A percentile compares a stretch with the other conserved stretches of the same genome.
Evolutionary conservation across 2,797 vertebrate species (phyloP).

Genomic region (Typhlichthys subterraneus): DNA sequence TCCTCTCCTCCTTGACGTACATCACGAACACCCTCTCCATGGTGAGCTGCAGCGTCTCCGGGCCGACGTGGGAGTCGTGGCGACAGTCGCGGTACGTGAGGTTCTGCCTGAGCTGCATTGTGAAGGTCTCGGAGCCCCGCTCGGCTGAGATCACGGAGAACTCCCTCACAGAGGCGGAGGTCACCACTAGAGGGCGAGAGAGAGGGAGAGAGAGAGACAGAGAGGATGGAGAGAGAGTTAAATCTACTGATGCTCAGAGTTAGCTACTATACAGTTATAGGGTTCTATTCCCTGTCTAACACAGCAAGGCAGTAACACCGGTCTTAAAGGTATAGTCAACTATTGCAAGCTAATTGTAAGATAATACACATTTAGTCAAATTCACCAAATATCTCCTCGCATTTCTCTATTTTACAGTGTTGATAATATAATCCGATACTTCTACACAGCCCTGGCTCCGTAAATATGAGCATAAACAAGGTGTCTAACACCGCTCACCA

Average conservation of each 20-base stretch:
- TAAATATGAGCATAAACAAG: no score
- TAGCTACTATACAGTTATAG: no score
- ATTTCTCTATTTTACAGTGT: no score
- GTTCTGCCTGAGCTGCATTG: slow-evolving; percentile 88
- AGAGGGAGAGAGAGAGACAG: neutral
- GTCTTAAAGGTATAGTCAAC: no score
- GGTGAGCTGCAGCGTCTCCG: slow-evolving; percentile 76
- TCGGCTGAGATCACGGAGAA: slow-evolving; percentile 76
- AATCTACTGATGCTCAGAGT: neutral
- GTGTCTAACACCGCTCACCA: no score
- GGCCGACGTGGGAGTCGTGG: slow-evolving; percentile 56
- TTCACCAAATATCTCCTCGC: no score
- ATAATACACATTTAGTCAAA: no score
- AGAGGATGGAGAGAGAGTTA: neutral
- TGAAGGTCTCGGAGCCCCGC: slow-evolving; percentile 77
- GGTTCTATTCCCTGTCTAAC: no score
- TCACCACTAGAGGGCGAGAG: slow-evolving; percentile 73
- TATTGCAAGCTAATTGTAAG: no score
- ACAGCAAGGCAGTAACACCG: no score
- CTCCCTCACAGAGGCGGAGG: slow-evolving; percentile 81
- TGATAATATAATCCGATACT: no score
- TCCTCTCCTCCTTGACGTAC: slow-evolving; percentile 85
- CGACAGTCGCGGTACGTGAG: slow-evolving; percentile 83
- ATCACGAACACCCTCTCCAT: slow-evolving; percentile 86
- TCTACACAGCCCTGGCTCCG: no score